These are phyloP conservation scores for Paracanthobrama guichenoti DNA, from an alignment of 2,113 vertebrate species.

Conservation along the genomic window DNA sequence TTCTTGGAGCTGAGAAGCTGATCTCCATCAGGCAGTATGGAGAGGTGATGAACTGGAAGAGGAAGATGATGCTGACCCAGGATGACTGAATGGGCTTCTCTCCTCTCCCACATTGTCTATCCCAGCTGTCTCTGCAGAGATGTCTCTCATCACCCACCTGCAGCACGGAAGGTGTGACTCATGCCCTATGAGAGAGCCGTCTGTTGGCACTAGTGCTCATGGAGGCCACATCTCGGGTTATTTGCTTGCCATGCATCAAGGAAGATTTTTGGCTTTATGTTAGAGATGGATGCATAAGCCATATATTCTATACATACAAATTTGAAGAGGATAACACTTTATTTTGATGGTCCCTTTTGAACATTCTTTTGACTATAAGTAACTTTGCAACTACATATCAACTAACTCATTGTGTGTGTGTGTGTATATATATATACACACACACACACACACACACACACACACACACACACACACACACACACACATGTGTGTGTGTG, in stretches of 20 bases:
- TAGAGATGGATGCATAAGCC: neutral
- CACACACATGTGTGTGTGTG: too few species aligned
- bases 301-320: neutral
- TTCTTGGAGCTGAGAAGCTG: neutral
- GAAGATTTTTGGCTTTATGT: neutral
- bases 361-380: too few species aligned
- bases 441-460: too few species aligned
- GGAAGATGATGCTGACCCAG: neutral
- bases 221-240: neutral
- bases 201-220: slow-evolving; percentile 27
- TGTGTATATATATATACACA: too few species aligned
- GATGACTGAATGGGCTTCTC: slow-evolving; percentile 6
- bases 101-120: neutral
- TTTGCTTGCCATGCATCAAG: slow-evolving; percentile 10
- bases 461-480: too few species aligned
- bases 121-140: neutral
- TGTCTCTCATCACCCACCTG: slow-evolving; percentile 7
- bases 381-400: too few species aligned
- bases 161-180: neutral
- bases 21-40: neutral
- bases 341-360: too few species aligned
- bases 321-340: neutral
- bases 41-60: slow-evolving; percentile 11
- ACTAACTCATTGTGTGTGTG: too few species aligned
- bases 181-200: neutral